phyloP scores from a whole-genome alignment of 1,140 invertebrate genomes.

The Scaptomyza montana region DNA sequence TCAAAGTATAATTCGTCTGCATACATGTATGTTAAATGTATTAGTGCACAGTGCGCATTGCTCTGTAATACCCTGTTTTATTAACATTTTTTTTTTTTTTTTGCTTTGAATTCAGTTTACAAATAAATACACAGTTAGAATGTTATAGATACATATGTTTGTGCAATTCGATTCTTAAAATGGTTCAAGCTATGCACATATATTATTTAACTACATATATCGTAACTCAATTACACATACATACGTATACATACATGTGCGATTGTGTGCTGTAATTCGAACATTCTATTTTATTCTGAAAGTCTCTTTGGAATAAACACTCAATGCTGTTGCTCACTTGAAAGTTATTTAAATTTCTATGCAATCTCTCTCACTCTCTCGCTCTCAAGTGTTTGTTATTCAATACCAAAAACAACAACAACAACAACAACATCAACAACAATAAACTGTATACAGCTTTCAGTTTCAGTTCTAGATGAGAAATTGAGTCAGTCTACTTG shows the following conservation, averaged over 20 bases:
- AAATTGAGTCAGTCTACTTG: slow-evolving; percentile 43
- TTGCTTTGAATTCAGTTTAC: too few species aligned
- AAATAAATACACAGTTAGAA: too few species aligned
- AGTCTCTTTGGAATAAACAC: slow-evolving; percentile 1
- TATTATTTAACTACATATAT: too few species aligned
- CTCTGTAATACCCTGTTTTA: too few species aligned
- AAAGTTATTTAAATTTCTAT: slow-evolving; percentile 21
- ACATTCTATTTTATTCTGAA: slow-evolving; percentile 1
- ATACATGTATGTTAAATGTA: too few species aligned
- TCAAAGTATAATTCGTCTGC: too few species aligned
- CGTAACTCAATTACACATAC: slow-evolving; percentile 1
- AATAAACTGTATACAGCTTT: slow-evolving; percentile 19
- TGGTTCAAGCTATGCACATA: slow-evolving; percentile 1
- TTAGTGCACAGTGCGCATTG: too few species aligned
- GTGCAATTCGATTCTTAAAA: neutral
- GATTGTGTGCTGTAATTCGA: neutral
- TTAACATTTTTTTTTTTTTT: too few species aligned
- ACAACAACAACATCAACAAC: slow-evolving; percentile 6
- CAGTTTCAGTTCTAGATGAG: slow-evolving; percentile 40
- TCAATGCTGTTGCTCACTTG: slow-evolving; percentile 23
- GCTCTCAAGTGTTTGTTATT: slow-evolving; percentile 17
- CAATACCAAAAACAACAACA: slow-evolving; percentile 19
- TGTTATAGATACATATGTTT: too few species aligned
- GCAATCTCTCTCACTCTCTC: slow-evolving; percentile 1
- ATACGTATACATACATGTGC: too few species aligned